Base-by-base conservation (phyloP, 2,113 vertebrate genomes). In the Cromileptes altivelis region DNA sequence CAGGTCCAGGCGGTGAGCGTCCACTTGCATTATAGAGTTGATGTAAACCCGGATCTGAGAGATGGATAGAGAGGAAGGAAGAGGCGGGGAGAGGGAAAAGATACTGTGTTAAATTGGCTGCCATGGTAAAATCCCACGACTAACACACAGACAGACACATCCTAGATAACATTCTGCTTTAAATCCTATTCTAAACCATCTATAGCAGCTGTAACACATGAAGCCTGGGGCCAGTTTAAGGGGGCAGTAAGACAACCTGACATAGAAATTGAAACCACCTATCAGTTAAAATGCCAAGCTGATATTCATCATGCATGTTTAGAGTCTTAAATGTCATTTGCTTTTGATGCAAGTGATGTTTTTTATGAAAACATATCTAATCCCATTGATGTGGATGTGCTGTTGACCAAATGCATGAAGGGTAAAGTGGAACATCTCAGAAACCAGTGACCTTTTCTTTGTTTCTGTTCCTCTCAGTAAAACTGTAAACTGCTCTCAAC, bases 41-140 rank as follows among this genome's bases (percentile, higher is more conserved):
- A 97, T 45, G 84, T 98, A 99, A 60, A 97, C 97, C 0, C 95
- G 96, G 93, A 97, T 92, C 98, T 99, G 93, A 23, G 85, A 88
- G 70, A 81, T 72, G 55, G 78, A 21, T 1, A 56, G 37, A 73
- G 65, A 83, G 33, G 40, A 58, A 12, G 23, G 14, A 7, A 47
- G 12, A 57, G 55, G 30, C 45, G 6, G 40, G 1, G 18, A 52
- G 68, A 9, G 27, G 45, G 14, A 63, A 9, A 75, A 33, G 23
- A 45, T 30, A 37, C 33, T 10, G 11, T 30, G 62, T 68, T 56
- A 27, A 42, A 37, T 80, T 23, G 49, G 53, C 55, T 47, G 23
- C 13, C 7, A 40, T 27, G 2, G 4, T 37, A 21, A 74, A 65
- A 82, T 79, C 49, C 25, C 15, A 33, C 56, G 57, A n/a, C 3